These are phyloP conservation scores for Daboia siamensis DNA, from an alignment of 2,113 vertebrate genomes.

Conservation along the genomic window DNA sequence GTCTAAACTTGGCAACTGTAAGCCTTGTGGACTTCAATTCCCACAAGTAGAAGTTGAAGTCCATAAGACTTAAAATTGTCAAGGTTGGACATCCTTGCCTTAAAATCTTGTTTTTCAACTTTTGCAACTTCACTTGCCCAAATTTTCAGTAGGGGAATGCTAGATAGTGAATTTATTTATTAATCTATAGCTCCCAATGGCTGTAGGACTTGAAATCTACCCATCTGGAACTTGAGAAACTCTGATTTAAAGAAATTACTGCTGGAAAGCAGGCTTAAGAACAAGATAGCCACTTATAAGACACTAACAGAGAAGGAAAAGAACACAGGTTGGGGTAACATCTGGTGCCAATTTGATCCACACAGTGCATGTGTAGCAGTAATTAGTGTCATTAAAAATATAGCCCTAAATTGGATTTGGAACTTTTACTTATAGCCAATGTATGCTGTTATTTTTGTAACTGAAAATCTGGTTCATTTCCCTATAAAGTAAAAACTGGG, in stretches of 20 bases:
- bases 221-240: background rate
- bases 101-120: background rate
- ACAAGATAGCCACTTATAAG: background rate
- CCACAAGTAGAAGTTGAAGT: background rate
- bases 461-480: background rate
- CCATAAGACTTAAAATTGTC: background rate
- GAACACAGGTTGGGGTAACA: background rate
- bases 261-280: background rate
- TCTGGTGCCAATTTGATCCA: background rate
- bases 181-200: background rate
- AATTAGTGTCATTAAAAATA: background rate
- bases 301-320: background rate
- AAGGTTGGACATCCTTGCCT: background rate
- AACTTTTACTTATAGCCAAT: background rate
- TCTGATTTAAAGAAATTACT: background rate
- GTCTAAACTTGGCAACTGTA: background rate
- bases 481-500: background rate
- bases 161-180: background rate
- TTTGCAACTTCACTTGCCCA: background rate
- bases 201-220: background rate
- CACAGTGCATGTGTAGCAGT: background rate
- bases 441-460: background rate
- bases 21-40: background rate
- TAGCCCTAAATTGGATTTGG: background rate
- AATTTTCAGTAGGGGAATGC: background rate